Evolutionary conservation across 2,113 vertebrate species (phyloP), one percentile per base, ranked within the genome.

Genomic region (Mesembrinibis cayennensis): DNA sequence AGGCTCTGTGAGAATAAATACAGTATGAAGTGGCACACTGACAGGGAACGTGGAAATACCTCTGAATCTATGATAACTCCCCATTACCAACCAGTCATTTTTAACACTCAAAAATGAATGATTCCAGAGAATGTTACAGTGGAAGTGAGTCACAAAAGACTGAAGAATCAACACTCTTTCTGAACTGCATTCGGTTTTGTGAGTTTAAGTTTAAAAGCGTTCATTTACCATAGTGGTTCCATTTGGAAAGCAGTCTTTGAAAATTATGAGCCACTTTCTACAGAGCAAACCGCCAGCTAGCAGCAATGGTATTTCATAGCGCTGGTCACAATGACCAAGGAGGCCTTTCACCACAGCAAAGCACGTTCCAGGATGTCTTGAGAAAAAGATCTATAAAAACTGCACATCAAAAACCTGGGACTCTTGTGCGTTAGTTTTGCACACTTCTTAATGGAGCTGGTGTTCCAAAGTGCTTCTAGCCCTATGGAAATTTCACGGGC

Each of bases 1-100:
- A 97, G 84, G 77, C 36, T 91, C 71, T 80, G 85, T 77, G 86
- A 95, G 89, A 95, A 95, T 92, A 95, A 95, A 87, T 72, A 96
- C 53, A 73, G 82, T 61, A 86, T 76, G 82, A 95, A 96, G 84
- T 62, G 82, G 70, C 84, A 95, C 38, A 45, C 73, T 93, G 93
- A 90, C 62, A 94, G 66, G 82, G 78, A 94, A 95, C 38, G 16
- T 88, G 79, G 93, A 94, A 96, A 93, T 86, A 93, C 85, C 78
- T 94, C 80, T 71, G 59, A 87, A 87, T 86, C 79, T 80, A 9
- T 87, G 84, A 83, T 79, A 94, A 90, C 49, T 93, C 63, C n/a
- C 42, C 63, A 67, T 71, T 89, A 95, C 52, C 80, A 90, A 83
- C 58, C 78, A 95, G 62, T 82, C 87, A 90, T 82, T 81, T 85